These are phyloP conservation scores for Perizoma affinitatum DNA, from an alignment of 2,888 invertebrate genomes.

Conservation along the genomic window DNA sequence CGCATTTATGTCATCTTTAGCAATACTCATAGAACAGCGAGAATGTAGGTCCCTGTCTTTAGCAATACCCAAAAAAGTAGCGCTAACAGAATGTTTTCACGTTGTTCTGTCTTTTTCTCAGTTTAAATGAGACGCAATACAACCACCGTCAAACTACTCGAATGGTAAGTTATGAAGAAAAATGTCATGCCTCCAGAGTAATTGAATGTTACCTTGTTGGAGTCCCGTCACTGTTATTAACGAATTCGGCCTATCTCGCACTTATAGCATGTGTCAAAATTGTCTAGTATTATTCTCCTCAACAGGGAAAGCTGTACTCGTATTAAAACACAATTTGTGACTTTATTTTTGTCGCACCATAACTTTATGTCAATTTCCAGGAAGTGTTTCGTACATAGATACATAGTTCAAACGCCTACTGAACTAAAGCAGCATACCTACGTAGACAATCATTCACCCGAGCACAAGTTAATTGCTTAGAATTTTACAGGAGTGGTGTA, in stretches of 20 bases:
- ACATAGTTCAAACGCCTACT: neutral
- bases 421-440: neutral
- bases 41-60: neutral
- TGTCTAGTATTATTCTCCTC: slow-evolving; percentile 8
- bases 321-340: slow-evolving; percentile 8
- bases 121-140: slow-evolving; percentile 31
- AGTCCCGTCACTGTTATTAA: slow-evolving; percentile 17
- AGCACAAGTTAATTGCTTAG: too few species aligned
- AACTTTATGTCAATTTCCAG: slow-evolving; percentile 3
- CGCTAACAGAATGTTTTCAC: slow-evolving; percentile 23
- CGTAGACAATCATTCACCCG: too few species aligned
- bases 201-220: slow-evolving; percentile 25
- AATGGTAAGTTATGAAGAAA: slow-evolving; percentile 28
- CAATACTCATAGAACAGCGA: neutral
- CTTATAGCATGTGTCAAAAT: slow-evolving; percentile 25
- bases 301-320: slow-evolving; percentile 8
- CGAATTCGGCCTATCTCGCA: slow-evolving; percentile 23
- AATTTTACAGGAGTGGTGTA: too few species aligned
- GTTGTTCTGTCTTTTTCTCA: slow-evolving; percentile 31
- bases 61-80: neutral
- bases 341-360: slow-evolving; percentile 14
- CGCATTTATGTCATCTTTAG: too few species aligned
- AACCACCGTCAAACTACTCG: slow-evolving; percentile 18
- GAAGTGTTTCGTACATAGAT: neutral
- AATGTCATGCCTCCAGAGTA: slow-evolving; percentile 21